Base-by-base conservation (phyloP, 2,888 invertebrate genomes). In the Neoitamus cyanurus region DNA sequence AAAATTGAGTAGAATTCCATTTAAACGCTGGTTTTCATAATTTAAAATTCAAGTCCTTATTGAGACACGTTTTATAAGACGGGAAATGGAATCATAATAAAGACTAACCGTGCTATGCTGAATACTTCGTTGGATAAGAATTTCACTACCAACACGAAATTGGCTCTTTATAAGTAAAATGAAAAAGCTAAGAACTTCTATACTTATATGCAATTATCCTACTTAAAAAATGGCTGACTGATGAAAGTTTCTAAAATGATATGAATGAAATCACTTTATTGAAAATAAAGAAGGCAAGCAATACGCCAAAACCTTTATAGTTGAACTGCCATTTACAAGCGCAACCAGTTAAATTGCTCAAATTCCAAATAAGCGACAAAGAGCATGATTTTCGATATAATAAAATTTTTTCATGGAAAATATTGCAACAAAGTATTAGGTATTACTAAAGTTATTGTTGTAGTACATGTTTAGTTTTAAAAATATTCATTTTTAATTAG, bases 401-500 rank as follows among this genome's bases (percentile, higher is more conserved):
- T 36, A 36, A 70, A 83, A 83, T 15, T 72, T 72, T 83, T 83
- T 83, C 72, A 83, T 83, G 72, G 70, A 72, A 83, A 42, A 31
- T 9, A 72, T 42, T 83, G 58, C 58, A 58, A 58, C 15, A 15
- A 58, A 58, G 25, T 58, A 20, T 58, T 25, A n/a, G n/a, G n/a
- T n/a, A 58, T 58, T 20, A 20, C 36, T 48, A 30, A 25, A 73
- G 20, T 83, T 25, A 42, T 42, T 42, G 15, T n/a, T 42, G 42
- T 42, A 42, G 20, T 20, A 58, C 15, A 58, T 58, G 58, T 58
- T 58, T 25, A 58, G 58, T 25, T 58, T 48, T 20, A 25, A 20
- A 58, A 58, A 58, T 3, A 20, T 58, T 9, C 15, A 58, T 58
- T 9, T 58, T 58, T 58, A 25, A 31, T 34, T 58, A 58, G 11